Base-by-base conservation (phyloP, 2,797 vertebrate genomes). In the Myotis planiceps region DNA sequence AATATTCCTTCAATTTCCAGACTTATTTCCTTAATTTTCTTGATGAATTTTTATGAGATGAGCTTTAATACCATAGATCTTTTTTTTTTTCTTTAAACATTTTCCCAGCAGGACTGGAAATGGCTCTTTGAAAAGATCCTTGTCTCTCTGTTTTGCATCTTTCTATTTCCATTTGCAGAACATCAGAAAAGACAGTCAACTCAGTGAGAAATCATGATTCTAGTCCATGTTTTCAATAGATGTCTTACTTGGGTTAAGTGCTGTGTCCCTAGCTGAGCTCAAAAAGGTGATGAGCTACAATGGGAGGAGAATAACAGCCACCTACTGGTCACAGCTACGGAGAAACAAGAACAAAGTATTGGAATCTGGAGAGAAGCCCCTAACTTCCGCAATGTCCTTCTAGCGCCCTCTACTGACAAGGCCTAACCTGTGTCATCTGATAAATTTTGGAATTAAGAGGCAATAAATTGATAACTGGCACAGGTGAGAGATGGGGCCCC, bases 321-420 rank as follows among this genome's bases (percentile, higher is more conserved):
- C 47, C 87, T 63, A 14, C 78, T n/a, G 53, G 34, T 63, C 45
- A 53, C 53, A 53, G 47, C 8, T 15, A 3, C 0, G 49, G 5
- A 58, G 49, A 16, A 72, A 39, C 25, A 4, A 53, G n/a, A 79
- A 83, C 58, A 74, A 69, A 71, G n/a, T 21, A 0, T 47, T n/a
- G 37, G 32, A 63, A 58, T 32, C 23, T 18, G 42, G 42, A 63
- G n/a, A 34, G 63, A 76, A 9, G 34, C 21, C 49, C 32, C 5
- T 25, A 19, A 29, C 42, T 69, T 18, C 76, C 15, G 37, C 76
- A 3, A 23, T 32, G 60, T 82, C 29, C 85, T 74, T 92, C 49
- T 1, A 42, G 85, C 42, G 34, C 86, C 89, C 93, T 87, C 96
- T 95, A n/a, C 27, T 47, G 91, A 37, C 93, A 65, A 87, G 23